Conservation (phyloP, 2,888 invertebrate species). For the Encarsia formosa region DNA sequence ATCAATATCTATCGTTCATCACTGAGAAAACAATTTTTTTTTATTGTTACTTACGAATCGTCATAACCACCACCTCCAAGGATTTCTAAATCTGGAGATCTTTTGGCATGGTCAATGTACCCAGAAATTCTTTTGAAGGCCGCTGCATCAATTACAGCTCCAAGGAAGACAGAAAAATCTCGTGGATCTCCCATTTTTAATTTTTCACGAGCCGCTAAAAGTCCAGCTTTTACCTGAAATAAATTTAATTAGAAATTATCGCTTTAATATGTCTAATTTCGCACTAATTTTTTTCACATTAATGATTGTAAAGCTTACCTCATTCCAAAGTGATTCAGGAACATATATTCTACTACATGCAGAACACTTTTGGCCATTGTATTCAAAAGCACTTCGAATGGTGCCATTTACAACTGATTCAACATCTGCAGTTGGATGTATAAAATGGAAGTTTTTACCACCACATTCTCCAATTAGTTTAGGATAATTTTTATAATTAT, state of each 20-base stretch:
- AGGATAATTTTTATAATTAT: constrained; percentile 83
- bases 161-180: constrained; percentile 77
- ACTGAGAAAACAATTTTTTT: too few species aligned
- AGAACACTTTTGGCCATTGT: constrained; percentile 96
- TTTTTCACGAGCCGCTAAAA: constrained; percentile 65
- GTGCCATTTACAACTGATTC: constrained; percentile 78
- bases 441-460: constrained; percentile 97
- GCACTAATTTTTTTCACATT: neutral
- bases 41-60: constrained; percentile 64
- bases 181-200: constrained; percentile 84
- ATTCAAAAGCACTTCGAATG: constrained; percentile 92
- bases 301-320: constrained; percentile 48
- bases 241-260: neutral
- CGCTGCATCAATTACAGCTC: constrained; percentile 95
- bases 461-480: constrained; percentile 95
- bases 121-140: constrained; percentile 85
- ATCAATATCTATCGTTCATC: too few species aligned
- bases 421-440: constrained; percentile 87
- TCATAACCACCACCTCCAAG: constrained; percentile 87
- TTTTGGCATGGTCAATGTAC: constrained; percentile 86
- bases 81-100: constrained; percentile 67
- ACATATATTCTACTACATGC: constrained; percentile 97
- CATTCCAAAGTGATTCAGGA: constrained; percentile 81
- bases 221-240: constrained; percentile 63
- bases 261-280: neutral